These are phyloP conservation scores for Caloenas nicobarica DNA, from an alignment of 2,113 vertebrate genomes.

Conservation along the genomic window DNA sequence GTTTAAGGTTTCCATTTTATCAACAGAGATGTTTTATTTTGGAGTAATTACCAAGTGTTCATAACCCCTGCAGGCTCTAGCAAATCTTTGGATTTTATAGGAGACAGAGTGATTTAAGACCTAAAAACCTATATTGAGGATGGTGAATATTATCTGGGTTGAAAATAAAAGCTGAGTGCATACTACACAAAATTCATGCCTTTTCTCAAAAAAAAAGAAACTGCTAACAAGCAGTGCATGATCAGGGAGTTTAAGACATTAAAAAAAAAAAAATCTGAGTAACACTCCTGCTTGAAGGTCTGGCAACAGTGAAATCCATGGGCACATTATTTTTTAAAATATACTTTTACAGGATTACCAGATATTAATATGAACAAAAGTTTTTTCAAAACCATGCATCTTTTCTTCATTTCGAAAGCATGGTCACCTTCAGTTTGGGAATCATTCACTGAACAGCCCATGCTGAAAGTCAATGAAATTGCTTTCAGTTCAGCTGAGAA, in stretches of 20 bases:
- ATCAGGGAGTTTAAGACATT: neutral
- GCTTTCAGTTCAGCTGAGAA: slow-evolving; percentile 44
- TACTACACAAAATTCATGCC: neutral
- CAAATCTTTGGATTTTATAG: neutral
- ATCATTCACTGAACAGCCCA: neutral
- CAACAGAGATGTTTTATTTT: neutral
- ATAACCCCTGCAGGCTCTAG: neutral
- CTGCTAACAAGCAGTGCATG: accelerated
- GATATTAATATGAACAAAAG: neutral
- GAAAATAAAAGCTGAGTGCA: neutral
- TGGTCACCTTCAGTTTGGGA: slow-evolving; percentile 19
- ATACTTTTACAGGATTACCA: neutral
- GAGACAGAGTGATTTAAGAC: neutral
- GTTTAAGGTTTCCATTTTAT: neutral
- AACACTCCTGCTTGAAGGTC: neutral
- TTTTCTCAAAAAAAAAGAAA: neutral
- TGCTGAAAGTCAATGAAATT: slow-evolving; percentile 24
- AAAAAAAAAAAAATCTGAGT: neutral
- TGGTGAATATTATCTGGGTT: neutral
- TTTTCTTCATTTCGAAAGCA: neutral
- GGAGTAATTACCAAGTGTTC: neutral
- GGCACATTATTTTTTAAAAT: neutral
- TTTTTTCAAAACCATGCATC: accelerated
- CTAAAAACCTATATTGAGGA: neutral
- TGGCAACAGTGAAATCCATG: neutral